Evolutionary conservation across 2,113 vertebrate genomes (phyloP).

Genomic region (Apeltes quadracus): DNA sequence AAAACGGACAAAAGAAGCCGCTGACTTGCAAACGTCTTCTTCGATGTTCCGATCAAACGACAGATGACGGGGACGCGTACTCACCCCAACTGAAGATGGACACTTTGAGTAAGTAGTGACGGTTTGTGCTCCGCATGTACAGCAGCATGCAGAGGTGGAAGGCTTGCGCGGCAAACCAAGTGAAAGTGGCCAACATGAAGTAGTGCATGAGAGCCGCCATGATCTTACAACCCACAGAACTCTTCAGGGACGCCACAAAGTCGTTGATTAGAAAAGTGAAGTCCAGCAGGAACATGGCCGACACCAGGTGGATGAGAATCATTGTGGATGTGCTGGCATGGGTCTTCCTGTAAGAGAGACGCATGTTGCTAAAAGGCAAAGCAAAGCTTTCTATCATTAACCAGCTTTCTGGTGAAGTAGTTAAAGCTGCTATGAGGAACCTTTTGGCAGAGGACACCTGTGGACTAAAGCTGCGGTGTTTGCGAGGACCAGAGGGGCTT

Average conservation of each 20-base stretch:
- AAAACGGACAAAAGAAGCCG: background rate
- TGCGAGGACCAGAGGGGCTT: background rate
- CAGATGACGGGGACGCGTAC: slow-evolving; percentile 32
- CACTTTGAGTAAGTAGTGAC: slow-evolving; percentile 80
- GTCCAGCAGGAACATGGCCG: slow-evolving; percentile 83
- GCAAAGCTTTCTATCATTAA: background rate
- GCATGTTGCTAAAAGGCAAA: background rate
- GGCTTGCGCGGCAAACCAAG: slow-evolving; percentile 83
- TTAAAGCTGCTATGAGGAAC: background rate
- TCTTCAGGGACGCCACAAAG: background rate
- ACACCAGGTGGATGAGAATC: slow-evolving; percentile 81
- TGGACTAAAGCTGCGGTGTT: background rate
- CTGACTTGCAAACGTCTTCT: background rate
- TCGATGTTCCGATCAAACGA: too few species aligned
- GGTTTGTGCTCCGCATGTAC: slow-evolving; percentile 65
- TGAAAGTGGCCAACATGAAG: slow-evolving; percentile 84
- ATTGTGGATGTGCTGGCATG: slow-evolving; percentile 63
- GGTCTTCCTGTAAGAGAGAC: slow-evolving; percentile 57
- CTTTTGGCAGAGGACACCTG: too few species aligned
- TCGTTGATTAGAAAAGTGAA: slow-evolving; percentile 81
- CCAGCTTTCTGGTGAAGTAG: background rate
- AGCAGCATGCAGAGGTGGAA: slow-evolving; percentile 85
- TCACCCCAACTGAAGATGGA: slow-evolving; percentile 83
- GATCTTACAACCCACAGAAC: slow-evolving; percentile 46
- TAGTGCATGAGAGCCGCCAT: slow-evolving; percentile 83